Evolutionary conservation across 2,888 invertebrate species (phyloP).

Genomic region (Drosophila ezoana): DNA sequence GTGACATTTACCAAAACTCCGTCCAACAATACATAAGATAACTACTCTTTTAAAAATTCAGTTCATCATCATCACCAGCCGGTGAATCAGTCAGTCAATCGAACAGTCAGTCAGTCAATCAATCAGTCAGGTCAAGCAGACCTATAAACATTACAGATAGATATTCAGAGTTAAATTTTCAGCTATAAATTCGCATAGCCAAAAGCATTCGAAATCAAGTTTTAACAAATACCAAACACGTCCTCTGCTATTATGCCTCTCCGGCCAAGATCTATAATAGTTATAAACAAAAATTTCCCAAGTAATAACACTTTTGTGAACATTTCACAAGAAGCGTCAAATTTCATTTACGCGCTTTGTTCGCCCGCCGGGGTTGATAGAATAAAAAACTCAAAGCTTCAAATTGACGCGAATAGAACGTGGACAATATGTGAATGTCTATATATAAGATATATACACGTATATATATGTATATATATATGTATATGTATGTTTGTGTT

Average conservation of each 20-base stretch:
- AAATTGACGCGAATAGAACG: slow-evolving; percentile 76
- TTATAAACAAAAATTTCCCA: slow-evolving; percentile 6
- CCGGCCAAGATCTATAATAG: slow-evolving; percentile 20
- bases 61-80: no score
- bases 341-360: slow-evolving; percentile 41
- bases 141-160: no score
- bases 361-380: slow-evolving; percentile 12
- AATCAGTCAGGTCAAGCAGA: no score
- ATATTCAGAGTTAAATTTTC: no score
- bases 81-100: no score
- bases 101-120: no score
- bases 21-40: no score
- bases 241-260: no score
- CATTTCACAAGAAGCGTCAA: slow-evolving; percentile 23
- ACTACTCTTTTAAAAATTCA: no score
- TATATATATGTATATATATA: background rate
- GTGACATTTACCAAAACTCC: no score
- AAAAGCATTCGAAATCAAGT: no score
- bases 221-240: background rate
- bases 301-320: slow-evolving; percentile 52
- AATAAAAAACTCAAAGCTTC: slow-evolving; percentile 56
- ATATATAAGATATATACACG: background rate
- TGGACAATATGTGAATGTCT: slow-evolving; percentile 31
- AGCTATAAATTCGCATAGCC: no score
- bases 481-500: background rate